These are phyloP conservation scores for Telmatherina bonti DNA, from an alignment of 2,797 vertebrate genomes.

Conservation along the genomic window DNA sequence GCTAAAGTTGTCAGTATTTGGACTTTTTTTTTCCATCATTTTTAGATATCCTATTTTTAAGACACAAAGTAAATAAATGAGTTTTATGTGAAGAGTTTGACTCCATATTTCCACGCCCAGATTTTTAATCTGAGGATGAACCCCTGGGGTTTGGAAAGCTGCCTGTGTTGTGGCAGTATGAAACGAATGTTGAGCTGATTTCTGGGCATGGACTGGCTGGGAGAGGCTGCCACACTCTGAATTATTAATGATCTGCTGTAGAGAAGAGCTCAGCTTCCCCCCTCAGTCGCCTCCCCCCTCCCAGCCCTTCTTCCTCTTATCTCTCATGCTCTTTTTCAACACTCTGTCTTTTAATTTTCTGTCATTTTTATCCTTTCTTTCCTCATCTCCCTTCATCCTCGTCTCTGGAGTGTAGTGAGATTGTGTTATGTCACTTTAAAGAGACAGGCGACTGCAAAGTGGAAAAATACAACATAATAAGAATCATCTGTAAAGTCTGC, in stretches of 20 bases:
- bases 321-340: slow-evolving; percentile 5
- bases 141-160: slow-evolving; percentile 8
- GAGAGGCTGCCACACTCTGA: slow-evolving; percentile 49
- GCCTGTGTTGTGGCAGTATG: slow-evolving; percentile 14
- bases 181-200: slow-evolving; percentile 8
- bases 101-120: not conserved
- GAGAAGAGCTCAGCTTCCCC: slow-evolving; percentile 44
- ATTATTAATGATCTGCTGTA: slow-evolving; percentile 65
- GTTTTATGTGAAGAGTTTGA: not conserved
- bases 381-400: not conserved
- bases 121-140: not conserved
- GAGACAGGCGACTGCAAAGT: slow-evolving; percentile 30
- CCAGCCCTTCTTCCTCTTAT: slow-evolving; percentile 14
- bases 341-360: not conserved
- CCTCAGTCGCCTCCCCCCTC: slow-evolving; percentile 15
- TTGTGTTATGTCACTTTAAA: slow-evolving; percentile 57
- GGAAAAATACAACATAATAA: slow-evolving; percentile 39
- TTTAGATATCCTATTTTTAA: too few relatives aligned
- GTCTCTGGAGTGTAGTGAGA: slow-evolving; percentile 24
- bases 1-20: not conserved
- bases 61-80: not conserved
- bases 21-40: too few relatives aligned
- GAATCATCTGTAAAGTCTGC: slow-evolving; percentile 23
- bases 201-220: slow-evolving; percentile 13
- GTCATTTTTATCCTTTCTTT: slow-evolving; percentile 1